Base-by-base conservation (phyloP, 1,140 invertebrate genomes). In the Papilio aristodemus region DNA sequence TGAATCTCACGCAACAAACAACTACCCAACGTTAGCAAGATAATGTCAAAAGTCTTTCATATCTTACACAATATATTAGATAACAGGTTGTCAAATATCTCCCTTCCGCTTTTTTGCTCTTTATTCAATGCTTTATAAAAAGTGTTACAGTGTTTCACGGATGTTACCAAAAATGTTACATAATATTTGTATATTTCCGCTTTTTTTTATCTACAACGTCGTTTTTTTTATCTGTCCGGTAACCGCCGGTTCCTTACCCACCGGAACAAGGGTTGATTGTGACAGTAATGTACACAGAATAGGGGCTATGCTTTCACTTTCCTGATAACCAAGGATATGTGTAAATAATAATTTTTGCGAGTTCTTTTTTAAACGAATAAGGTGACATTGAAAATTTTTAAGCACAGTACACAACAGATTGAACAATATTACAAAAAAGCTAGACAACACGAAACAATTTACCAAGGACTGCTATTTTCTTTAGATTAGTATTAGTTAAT, bases 181-280 rank as follows among this genome's bases (percentile, higher is more conserved):
- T 54, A 54, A 54, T 11, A 17, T 46, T 10, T 22, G 46, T 22
- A 54, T 54, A 54, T 46, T 10, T 54, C 46, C 46, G 46, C 19
- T n/a, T 54, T 54, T 50, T n/a, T 54, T 54, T 54, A 54, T 54
- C 46, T 25, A 54, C 46, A 54, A 54, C 46, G 46, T 0, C 46
- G n/a, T n/a, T 9, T 19, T 54, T 54, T 22, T 54, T 54, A 54
- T 54, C 46, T 22, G 17, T 10, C 8, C 10, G 17, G 17, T 54
- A 14, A 22, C 46, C 19, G 17, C 19, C 19, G 1, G 27, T 32
- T 32, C 27, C 46, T 22, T 19, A 22, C 10, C 19, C 9, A 54
- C 46, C 46, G 46, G 46, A 54, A 54, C 46, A 54, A 25, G 43
- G 46, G 19, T 50, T 54, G 46, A 54, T 54, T 2, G 27, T 6